phyloP scores from a whole-genome alignment of 2,113 vertebrate species.

The Pluvialis apricaria region DNA sequence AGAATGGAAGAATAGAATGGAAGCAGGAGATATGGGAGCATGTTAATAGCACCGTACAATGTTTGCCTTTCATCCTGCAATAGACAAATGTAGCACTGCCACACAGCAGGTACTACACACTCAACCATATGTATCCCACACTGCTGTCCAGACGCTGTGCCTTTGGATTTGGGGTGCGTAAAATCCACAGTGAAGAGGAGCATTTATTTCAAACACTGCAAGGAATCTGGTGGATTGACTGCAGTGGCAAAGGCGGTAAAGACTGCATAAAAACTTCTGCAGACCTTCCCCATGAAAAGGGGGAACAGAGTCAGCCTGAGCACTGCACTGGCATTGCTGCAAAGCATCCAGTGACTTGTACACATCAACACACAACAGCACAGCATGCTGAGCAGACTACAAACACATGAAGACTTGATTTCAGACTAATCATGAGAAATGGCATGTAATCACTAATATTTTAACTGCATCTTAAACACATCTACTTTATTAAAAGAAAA shows the following conservation, averaged over 20 bases:
- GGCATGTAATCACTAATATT: not conserved
- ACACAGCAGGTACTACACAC: not conserved
- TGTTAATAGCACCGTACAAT: not conserved
- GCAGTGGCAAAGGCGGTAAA: not conserved
- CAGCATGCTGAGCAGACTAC: rapidly evolving
- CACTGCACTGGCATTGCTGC: not conserved
- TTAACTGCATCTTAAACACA: not conserved
- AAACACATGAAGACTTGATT: not conserved
- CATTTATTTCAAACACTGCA: not conserved
- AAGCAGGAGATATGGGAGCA: not conserved
- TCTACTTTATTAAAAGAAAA: not conserved
- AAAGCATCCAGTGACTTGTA: not conserved
- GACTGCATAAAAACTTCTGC: not conserved
- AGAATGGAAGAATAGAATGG: not conserved
- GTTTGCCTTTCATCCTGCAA: not conserved
- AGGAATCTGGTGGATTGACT: not conserved
- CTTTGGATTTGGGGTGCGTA: not conserved
- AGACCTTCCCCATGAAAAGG: not conserved
- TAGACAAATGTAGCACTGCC: not conserved
- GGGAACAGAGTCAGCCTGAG: not conserved
- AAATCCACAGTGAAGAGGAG: not conserved
- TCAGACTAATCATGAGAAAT: not conserved
- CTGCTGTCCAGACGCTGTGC: not conserved
- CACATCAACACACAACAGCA: rapidly evolving
- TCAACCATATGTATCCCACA: not conserved